Evolutionary conservation across 2,113 vertebrate species (phyloP), one percentile per base, ranked within the genome.

Genomic region (Gorsachius goisagi): DNA sequence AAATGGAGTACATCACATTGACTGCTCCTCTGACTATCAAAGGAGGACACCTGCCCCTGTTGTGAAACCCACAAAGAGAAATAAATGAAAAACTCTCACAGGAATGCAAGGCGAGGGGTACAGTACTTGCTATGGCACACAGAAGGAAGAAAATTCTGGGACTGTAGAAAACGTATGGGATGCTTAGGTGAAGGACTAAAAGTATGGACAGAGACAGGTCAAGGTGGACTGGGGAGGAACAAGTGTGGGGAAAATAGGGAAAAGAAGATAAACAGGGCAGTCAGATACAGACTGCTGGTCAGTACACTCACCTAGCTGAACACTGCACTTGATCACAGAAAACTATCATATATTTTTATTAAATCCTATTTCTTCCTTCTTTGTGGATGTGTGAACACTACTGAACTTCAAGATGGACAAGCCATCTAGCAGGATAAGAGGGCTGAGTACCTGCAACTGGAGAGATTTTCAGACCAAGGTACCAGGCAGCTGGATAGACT

Each of bases 91-190:
- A 78, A 55, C 35, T 69, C 39, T 69, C 50, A 64, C 12, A 44
- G 39, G 18, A 74, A 59, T 55, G 10, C 20, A 33, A 87, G 37
- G 20, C 2, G 2, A 90, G 27, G 39, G 24, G 9, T 63, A 83
- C 11, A 47, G 20, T 50, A 59, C 33, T 79, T 49, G 27, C n/a
- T 74, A 59, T 11, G 20, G 30, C 16, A 69, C 32, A 19, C 20
- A 75, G 12, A 69, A 9, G 12, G 21, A 66, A 84, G 55, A 75
- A 88, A 55, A 80, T 26, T 55, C 33, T 32, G n/a, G 12, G 32
- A 39, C 52, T 50, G 21, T 12, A 90, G 3, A 86, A 83, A 76
- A 83, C 0, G 0, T 32, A 41, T 11, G 15, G 0, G 0, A 53
- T 63, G 6, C 9, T 62, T 35, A 72, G 60, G 27, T 55, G 52